Base-by-base conservation (phyloP, 2,113 vertebrate species). In the Spermophilus dauricus region DNA sequence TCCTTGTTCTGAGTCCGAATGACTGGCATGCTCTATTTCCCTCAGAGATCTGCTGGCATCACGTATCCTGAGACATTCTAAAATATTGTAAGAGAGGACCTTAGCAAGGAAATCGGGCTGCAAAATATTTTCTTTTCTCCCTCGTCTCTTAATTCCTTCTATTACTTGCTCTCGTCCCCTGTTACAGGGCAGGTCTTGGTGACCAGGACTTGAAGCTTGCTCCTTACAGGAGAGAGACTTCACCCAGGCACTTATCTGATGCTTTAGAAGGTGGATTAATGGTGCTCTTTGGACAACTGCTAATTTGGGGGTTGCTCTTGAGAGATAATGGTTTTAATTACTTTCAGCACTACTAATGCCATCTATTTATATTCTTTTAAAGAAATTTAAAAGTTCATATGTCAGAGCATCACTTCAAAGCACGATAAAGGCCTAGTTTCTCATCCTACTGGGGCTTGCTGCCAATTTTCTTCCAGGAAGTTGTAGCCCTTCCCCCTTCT, bases 191-290 rank as follows among this genome's bases (percentile, higher is more conserved):
- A 34, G 56, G 12, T 2, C 22, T 26, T 30, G 7, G 9, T 4
- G 86, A 51, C 65, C 3, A 2, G 39, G 10, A 18, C 53, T 8
- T 0, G 2, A 63, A 20, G 5, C 45, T 37, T 39, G 34, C 22
- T 45, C 45, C 28, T 30, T 10, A 0, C 1, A 4, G 45, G 32
- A 83, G 58, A 42, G 34, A 77, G 34, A 24, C 34, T 22, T 30
- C 18, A 0, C 24, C 48, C 12, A n/a, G n/a, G 39, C 17, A 2
- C 13, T 34, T 48, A 10, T 4, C 42, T 17, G 75, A 2, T 13
- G 72, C 34, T 12, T 6, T 8, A 3, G 78, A 17, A 42, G 18
- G 9, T 0, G 0, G 8, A 7, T 20, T 61, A 20, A n/a, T 1
- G n/a, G 12, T 39, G 48, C 48, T 51, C 42, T 69, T 56, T 65